Percentiles rank a stretch among this genome's conserved stretches.
Conservation (phyloP, 2,797 vertebrate species). For the Acestrorhynchus altus region DNA sequence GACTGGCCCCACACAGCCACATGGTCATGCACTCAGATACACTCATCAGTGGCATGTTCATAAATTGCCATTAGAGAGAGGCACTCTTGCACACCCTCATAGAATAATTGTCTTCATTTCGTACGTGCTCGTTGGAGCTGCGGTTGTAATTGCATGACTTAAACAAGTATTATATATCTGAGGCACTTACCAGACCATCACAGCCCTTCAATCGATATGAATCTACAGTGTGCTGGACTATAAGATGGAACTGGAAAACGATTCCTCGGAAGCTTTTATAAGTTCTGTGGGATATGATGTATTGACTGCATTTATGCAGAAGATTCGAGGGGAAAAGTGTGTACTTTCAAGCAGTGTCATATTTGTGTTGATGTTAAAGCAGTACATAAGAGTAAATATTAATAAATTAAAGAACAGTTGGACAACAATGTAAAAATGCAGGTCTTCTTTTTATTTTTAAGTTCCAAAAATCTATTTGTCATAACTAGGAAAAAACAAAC, state of each 20-base stretch:
- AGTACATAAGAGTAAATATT: too few species aligned
- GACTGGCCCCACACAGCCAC: not conserved
- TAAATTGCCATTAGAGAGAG: slow-evolving; percentile 60
- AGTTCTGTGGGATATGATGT: not conserved
- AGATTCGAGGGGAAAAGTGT: too few species aligned
- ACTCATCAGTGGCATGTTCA: slow-evolving; percentile 47
- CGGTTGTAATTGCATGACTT: not conserved
- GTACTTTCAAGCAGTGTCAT: too few species aligned
- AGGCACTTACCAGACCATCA: slow-evolving; percentile 3
- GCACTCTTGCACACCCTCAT: slow-evolving; percentile 36
- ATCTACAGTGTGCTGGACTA: not conserved
- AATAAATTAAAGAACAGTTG: too few species aligned
- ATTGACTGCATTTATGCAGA: too few species aligned
- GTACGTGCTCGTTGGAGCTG: not conserved
- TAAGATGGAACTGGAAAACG: not conserved
- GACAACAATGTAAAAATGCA: too few species aligned
- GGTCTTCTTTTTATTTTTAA: too few species aligned
- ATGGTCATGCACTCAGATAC: slow-evolving; percentile 32
- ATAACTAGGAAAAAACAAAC: too few species aligned
- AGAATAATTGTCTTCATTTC: slow-evolving; percentile 50
- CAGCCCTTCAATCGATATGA: not conserved
- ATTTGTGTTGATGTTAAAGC: too few species aligned
- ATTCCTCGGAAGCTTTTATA: not conserved
- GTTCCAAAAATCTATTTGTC: too few species aligned
- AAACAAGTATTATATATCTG: not conserved